Evolutionary conservation across 2,888 invertebrate genomes (phyloP).

Genomic region (Parnassius apollo): DNA sequence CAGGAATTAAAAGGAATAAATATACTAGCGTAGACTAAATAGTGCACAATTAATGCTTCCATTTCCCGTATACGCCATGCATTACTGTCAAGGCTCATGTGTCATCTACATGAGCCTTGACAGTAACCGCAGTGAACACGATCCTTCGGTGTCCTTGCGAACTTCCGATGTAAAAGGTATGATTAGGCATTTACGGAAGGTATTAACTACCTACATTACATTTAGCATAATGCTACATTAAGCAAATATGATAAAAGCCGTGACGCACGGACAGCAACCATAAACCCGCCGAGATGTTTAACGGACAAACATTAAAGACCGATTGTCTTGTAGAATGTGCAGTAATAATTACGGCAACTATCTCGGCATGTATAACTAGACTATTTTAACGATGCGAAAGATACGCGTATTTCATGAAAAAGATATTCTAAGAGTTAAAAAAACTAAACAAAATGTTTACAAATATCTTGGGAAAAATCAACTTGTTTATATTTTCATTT

Average conservation of each 20-base stretch:
- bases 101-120: constrained; percentile 24
- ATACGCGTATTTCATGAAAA: too few species aligned
- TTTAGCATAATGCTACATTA: too few species aligned
- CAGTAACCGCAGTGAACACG: constrained; percentile 38
- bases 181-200: constrained; percentile 11
- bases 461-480: too few species aligned
- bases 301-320: constrained; percentile 39
- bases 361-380: too few species aligned
- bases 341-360: too few species aligned
- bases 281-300: constrained; percentile 42
- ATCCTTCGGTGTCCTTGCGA: constrained; percentile 44
- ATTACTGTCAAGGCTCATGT: too few species aligned
- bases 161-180: constrained; percentile 41
- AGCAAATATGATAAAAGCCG: constrained; percentile 49
- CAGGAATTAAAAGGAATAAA: constrained; percentile 9
- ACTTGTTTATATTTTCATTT: too few species aligned
- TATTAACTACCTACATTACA: constrained; percentile 4
- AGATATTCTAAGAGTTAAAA: too few species aligned
- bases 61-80: constrained; percentile 20
- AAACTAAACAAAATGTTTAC: too few species aligned
- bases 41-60: constrained; percentile 19
- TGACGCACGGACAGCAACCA: constrained; percentile 56
- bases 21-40: background rate
- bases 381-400: too few species aligned
- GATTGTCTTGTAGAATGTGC: constrained; percentile 24